Percentiles rank a stretch among this genome's conserved stretches.
These are phyloP conservation scores for Eupsilia transversa DNA, from an alignment of 2,888 invertebrate species.

Conservation along the genomic window DNA sequence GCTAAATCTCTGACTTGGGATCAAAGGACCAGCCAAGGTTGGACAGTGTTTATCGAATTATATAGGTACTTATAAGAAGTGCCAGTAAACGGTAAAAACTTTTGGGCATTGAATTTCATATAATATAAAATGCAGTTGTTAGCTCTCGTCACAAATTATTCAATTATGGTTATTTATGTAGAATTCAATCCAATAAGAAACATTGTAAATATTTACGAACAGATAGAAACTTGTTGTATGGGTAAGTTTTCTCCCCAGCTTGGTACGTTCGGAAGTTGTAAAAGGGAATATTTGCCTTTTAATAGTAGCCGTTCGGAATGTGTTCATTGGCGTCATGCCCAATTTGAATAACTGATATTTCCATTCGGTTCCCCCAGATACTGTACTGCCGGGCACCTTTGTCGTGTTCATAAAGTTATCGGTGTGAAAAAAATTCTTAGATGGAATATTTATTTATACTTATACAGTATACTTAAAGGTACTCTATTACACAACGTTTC, in stretches of 20 bases:
- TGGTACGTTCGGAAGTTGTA: background rate
- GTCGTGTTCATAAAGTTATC: background rate
- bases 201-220: background rate
- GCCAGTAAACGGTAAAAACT: background rate
- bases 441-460: too few relatives aligned
- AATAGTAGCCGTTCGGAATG: background rate
- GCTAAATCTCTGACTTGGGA: background rate
- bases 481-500: too few relatives aligned
- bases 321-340: background rate
- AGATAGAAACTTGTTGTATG: background rate
- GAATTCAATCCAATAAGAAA: background rate
- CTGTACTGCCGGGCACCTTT: too few relatives aligned
- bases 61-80: too few relatives aligned
- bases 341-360: background rate
- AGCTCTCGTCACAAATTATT: too few relatives aligned
- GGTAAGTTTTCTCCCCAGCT: background rate
- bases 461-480: too few relatives aligned
- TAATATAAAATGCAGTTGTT: background rate
- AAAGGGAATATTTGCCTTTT: background rate
- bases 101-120: background rate
- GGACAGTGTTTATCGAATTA: background rate
- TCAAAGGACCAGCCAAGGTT: slow-evolving; percentile 7
- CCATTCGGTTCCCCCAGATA: background rate
- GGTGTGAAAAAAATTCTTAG: background rate
- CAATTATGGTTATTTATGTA: background rate